Conservation (phyloP, 2,888 invertebrate species). For the Sturmia bella region DNA sequence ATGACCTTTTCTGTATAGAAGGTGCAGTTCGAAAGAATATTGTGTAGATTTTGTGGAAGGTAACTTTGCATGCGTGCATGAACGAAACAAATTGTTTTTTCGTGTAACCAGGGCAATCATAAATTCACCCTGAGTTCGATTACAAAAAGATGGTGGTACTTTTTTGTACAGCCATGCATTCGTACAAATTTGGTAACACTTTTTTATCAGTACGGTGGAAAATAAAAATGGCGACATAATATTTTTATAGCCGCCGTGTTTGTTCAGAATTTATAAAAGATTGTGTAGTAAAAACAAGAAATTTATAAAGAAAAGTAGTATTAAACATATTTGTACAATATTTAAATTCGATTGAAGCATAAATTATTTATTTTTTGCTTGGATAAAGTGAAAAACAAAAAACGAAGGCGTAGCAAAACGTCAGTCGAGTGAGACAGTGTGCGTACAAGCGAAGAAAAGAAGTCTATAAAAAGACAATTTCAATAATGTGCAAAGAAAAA, state of each 20-base stretch:
- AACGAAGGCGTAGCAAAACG: constrained; percentile 45
- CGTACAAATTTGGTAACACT: constrained; percentile 41
- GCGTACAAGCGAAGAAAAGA: constrained; percentile 45
- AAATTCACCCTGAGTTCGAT: no score
- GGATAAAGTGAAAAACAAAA: constrained; percentile 8
- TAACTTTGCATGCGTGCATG: no score
- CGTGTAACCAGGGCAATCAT: no score
- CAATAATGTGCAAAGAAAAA: constrained; percentile 28
- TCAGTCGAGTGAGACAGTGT: constrained; percentile 41
- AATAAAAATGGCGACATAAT: constrained; percentile 70
- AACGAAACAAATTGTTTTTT: no score
- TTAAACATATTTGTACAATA: background rate
- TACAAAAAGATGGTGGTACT: background rate
- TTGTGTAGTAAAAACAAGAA: constrained; percentile 46
- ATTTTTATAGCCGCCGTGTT: constrained; percentile 68
- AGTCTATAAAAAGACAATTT: constrained; percentile 35
- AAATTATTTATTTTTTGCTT: background rate
- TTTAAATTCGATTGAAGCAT: background rate
- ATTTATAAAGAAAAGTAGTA: constrained; percentile 3
- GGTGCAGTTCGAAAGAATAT: no score
- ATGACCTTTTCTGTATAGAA: no score
- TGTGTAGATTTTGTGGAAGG: no score
- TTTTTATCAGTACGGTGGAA: constrained; percentile 49
- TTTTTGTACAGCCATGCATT: background rate
- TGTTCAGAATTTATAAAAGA: constrained; percentile 50